A percentile compares a stretch with the other conserved stretches of the same genome.
phyloP scores from a whole-genome alignment of 2,797 vertebrate genomes.

The Paratrypauchen microcephalus region DNA sequence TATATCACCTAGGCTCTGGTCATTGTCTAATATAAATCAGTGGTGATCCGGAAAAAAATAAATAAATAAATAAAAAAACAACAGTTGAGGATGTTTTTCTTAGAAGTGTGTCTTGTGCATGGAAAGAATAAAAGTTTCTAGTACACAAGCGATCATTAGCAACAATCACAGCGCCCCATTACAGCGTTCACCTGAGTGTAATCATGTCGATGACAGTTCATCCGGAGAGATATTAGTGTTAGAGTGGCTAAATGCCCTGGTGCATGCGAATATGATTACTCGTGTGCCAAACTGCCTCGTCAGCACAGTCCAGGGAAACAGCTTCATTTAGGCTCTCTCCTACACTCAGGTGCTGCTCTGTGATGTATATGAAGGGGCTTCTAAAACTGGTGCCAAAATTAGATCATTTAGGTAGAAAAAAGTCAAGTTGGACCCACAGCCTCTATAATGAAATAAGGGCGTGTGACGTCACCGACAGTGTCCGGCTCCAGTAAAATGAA shows the following conservation, averaged over 20 bases:
- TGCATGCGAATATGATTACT: constrained; percentile 52
- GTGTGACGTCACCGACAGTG: no score
- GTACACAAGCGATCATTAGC: constrained; percentile 2
- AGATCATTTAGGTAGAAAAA: not conserved
- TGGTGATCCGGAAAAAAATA: no score
- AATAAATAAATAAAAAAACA: no score
- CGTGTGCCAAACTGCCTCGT: constrained; percentile 44
- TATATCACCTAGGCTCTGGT: no score
- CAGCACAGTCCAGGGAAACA: constrained; percentile 46
- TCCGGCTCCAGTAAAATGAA: no score
- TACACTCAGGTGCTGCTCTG: constrained; percentile 4
- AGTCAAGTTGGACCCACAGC: no score
- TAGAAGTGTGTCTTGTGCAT: not conserved
- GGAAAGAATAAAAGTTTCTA: not conserved
- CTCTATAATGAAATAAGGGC: no score
- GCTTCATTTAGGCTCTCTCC: constrained; percentile 28
- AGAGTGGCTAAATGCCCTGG: constrained; percentile 37
- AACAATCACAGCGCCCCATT: constrained; percentile 10
- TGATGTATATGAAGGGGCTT: no score
- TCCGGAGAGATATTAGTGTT: constrained; percentile 32
- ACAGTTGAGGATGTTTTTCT: no score
- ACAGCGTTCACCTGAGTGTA: constrained; percentile 31
- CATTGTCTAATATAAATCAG: no score
- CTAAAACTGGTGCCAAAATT: not conserved
- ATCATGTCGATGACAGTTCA: constrained; percentile 33